Percentiles rank a stretch among this genome's conserved stretches.
These are phyloP conservation scores for Helostoma temminkii DNA, from an alignment of 2,797 vertebrate species.

Conservation along the genomic window DNA sequence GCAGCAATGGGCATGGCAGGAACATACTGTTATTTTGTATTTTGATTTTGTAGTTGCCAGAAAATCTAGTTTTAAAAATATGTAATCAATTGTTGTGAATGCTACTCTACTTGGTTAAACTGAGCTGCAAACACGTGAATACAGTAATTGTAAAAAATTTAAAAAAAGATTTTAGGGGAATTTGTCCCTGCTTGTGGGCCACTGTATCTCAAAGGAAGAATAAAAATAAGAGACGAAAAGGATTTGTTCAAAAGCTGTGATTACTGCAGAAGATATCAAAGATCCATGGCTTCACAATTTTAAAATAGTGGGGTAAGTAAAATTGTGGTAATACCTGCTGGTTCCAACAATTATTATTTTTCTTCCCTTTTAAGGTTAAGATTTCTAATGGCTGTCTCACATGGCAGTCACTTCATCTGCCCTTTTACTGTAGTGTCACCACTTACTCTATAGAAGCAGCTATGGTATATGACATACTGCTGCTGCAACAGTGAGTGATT, in stretches of 20 bases:
- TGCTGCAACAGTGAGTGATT: neutral
- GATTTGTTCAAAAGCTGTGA: slow-evolving; percentile 7
- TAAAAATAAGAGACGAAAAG: neutral
- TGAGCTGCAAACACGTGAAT: slow-evolving; percentile 16
- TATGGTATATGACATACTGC: neutral
- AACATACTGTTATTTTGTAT: slow-evolving; percentile 20
- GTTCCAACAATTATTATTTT: slow-evolving; percentile 6
- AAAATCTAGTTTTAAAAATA: slow-evolving; percentile 16
- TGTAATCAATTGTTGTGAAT: slow-evolving; percentile 17
- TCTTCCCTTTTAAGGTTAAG: neutral
- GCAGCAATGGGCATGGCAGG: neutral
- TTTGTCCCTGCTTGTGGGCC: slow-evolving; percentile 16
- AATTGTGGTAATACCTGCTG: neutral
- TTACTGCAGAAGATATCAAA: slow-evolving; percentile 26
- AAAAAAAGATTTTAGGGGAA: slow-evolving; percentile 15
- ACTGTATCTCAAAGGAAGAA: neutral
- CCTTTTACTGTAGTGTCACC: slow-evolving; percentile 5
- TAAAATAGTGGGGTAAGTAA: slow-evolving; percentile 1
- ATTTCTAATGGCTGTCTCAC: neutral
- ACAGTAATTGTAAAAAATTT: no score
- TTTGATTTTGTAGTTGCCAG: slow-evolving; percentile 19
- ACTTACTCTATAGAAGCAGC: neutral
- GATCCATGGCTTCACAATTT: slow-evolving; percentile 9
- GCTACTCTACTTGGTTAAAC: neutral
- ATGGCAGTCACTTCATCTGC: neutral